These are phyloP conservation scores for Aegithalos caudatus DNA, from an alignment of 2,113 vertebrate species.

Conservation along the genomic window DNA sequence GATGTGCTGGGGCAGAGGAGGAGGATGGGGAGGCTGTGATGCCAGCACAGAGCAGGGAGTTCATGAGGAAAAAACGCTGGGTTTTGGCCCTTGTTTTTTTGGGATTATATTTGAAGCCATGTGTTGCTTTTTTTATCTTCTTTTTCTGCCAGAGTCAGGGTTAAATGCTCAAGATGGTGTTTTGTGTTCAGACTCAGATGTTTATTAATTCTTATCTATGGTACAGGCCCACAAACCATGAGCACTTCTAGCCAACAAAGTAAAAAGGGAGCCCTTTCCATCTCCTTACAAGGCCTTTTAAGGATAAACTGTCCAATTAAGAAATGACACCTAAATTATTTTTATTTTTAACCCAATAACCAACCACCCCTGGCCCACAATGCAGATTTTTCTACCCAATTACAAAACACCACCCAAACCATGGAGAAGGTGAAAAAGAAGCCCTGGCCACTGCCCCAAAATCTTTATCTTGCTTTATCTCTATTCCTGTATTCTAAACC, in stretches of 20 bases:
- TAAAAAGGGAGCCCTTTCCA: neutral
- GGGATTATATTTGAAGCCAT: accelerated
- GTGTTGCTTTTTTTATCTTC: neutral
- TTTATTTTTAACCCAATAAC: neutral
- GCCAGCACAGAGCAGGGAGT: neutral
- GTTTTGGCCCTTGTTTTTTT: neutral
- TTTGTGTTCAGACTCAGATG: neutral
- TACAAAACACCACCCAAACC: too few species aligned
- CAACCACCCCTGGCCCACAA: too few species aligned
- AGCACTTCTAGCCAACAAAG: neutral
- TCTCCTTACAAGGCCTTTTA: too few species aligned
- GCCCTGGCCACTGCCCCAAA: too few species aligned
- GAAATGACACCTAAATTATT: too few species aligned
- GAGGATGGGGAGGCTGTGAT: neutral
- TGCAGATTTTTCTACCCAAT: neutral
- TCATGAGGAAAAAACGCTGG: neutral
- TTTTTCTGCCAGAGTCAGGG: neutral
- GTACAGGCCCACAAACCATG: neutral
- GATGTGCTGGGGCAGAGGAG: neutral
- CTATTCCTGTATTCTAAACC: too few species aligned
- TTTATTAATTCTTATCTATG: neutral
- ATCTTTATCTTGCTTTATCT: too few species aligned
- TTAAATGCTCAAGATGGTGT: neutral
- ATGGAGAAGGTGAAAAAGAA: too few species aligned
- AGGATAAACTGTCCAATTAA: too few species aligned